Base-by-base conservation (phyloP, 2,888 invertebrate species). In the Chaetoderma sp. region DNA sequence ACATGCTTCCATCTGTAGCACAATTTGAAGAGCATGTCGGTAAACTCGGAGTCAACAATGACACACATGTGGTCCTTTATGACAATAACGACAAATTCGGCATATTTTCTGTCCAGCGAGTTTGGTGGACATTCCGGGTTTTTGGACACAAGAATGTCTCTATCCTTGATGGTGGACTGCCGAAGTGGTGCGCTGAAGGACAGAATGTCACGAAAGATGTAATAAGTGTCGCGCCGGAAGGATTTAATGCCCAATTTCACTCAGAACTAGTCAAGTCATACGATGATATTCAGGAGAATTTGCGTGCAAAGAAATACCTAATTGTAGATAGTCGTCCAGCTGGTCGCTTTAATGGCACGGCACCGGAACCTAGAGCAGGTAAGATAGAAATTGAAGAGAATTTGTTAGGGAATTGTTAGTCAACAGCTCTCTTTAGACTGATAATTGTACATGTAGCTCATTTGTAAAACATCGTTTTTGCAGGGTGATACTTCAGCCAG, bases 321-420 rank as follows among this genome's bases (percentile, higher is more conserved):
- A 45, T 83, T 3, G 65, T 81, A 23, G 85, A 85, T 77, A 82
- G 81, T 6, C 72, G 85, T 50, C 58, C 81, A 16, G 39, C 73
- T 18, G 83, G 77, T 1, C 67, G 85, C 49, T 85, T 83, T 67
- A 54, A 75, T 42, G 85, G 84, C 8, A 76, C 64, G 33, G 72
- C 67, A 3, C 80, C 82, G 25, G 84, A 85, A 69, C 84, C 85
- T 18, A 76, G 82, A 61, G 60, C 75, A 66, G 83, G 84, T 84
- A 67, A 32, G n/a, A n/a, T n/a, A n/a, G n/a, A n/a, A n/a, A n/a
- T n/a, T n/a, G n/a, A n/a, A n/a, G n/a, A n/a, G n/a, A n/a, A n/a
- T n/a, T n/a, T n/a, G n/a, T n/a, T n/a, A n/a, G n/a, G n/a, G n/a
- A n/a, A n/a, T n/a, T n/a, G n/a, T n/a, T n/a, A n/a, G n/a, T n/a